Evolutionary conservation across 2,888 invertebrate species (phyloP).

Genomic region (Axea sp.): DNA sequence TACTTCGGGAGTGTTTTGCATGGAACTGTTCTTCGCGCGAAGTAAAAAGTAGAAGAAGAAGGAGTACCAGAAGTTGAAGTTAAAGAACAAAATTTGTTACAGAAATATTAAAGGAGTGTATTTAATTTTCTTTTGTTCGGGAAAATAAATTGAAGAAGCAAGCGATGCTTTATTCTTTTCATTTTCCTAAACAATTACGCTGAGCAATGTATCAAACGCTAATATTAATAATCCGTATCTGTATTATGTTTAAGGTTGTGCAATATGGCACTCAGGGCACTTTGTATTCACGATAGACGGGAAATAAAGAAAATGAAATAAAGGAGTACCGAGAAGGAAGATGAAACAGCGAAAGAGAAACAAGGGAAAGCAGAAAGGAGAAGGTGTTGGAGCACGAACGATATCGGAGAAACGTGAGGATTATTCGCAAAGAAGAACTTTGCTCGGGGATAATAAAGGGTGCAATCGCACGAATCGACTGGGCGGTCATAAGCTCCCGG

Average conservation of each 20-base stretch:
- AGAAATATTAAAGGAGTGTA: background rate
- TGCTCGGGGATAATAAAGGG: conserved; percentile 57
- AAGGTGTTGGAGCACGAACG: conserved; percentile 51
- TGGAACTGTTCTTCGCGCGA: background rate
- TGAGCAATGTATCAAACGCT: conserved; percentile 16
- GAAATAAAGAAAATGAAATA: conserved; percentile 56
- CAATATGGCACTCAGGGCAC: conserved; percentile 24
- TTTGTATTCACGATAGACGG: conserved; percentile 44
- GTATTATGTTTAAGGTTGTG: conserved; percentile 35
- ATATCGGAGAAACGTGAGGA: conserved; percentile 61
- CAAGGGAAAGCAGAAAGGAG: conserved; percentile 5
- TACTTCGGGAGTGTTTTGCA: background rate
- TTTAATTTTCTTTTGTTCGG: background rate
- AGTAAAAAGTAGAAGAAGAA: too few species aligned
- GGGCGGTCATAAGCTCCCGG: conserved; percentile 54
- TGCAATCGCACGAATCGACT: conserved; percentile 56
- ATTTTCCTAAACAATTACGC: conserved; percentile 20
- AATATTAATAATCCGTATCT: conserved; percentile 38
- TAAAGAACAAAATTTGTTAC: background rate
- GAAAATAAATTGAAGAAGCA: background rate
- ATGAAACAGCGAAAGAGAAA: conserved; percentile 4
- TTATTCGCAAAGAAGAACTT: conserved; percentile 59
- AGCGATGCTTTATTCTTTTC: conserved; percentile 3
- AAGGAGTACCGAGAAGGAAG: conserved; percentile 31
- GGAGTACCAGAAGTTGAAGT: background rate